Percentiles rank a stretch among this genome's conserved stretches.
phyloP scores from a whole-genome alignment of 2,888 invertebrate genomes.

The Esperia sulphurella region DNA sequence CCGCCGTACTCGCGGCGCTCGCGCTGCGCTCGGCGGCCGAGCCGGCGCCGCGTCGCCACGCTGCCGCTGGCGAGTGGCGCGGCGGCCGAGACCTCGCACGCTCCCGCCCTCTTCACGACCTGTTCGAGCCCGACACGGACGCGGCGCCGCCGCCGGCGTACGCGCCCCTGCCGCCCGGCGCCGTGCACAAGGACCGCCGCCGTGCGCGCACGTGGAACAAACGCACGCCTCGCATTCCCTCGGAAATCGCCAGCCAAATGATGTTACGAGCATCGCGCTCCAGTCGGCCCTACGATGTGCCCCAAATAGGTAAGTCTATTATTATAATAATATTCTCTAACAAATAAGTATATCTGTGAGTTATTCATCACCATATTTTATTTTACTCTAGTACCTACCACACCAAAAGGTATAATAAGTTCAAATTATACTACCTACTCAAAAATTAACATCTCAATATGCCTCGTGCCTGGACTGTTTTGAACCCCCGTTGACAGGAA shows the following conservation, averaged over 20 bases:
- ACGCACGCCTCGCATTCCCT: constrained; percentile 63
- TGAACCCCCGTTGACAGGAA: too few relatives aligned
- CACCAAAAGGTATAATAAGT: too few relatives aligned
- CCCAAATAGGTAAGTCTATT: constrained; percentile 88
- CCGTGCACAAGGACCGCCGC: constrained; percentile 55
- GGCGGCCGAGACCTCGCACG: constrained; percentile 47
- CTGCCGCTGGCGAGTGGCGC: constrained; percentile 48
- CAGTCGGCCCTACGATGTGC: constrained; percentile 89
- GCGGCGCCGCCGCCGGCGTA: constrained; percentile 33
- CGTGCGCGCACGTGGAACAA: constrained; percentile 53
- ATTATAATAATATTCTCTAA: too few relatives aligned
- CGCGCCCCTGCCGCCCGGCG: constrained; percentile 43
- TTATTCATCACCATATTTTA: background rate
- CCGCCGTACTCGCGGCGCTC: constrained; percentile 61
- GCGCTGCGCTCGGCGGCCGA: constrained; percentile 64
- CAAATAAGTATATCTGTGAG: background rate
- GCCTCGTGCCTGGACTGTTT: too few relatives aligned
- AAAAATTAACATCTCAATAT: too few relatives aligned
- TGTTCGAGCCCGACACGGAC: constrained; percentile 58
- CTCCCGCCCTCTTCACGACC: constrained; percentile 57
- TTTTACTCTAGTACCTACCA: too few relatives aligned
- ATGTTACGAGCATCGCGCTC: constrained; percentile 88
- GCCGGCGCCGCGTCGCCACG: constrained; percentile 55
- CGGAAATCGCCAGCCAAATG: constrained; percentile 85
- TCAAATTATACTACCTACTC: too few relatives aligned